These are phyloP conservation scores for Sipha flava DNA, from an alignment of 1,140 invertebrate species.

Conservation along the genomic window DNA sequence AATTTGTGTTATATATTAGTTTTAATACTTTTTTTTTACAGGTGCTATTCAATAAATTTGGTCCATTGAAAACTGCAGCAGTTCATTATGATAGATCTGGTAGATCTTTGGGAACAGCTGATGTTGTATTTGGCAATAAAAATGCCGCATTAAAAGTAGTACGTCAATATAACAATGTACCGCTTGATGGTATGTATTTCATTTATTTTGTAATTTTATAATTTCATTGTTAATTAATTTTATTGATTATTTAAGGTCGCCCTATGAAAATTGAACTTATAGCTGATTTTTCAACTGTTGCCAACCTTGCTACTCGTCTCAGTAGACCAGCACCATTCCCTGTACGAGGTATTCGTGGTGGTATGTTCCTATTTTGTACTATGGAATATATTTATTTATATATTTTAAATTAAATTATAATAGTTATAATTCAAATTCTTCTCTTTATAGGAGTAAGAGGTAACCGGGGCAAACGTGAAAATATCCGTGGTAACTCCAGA, in stretches of 20 bases:
- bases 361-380: neutral
- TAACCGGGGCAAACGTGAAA: neutral
- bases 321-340: neutral
- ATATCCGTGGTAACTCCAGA: neutral
- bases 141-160: conserved; percentile 89
- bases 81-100: conserved; percentile 97
- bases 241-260: conserved; percentile 51
- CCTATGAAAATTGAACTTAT: conserved; percentile 92
- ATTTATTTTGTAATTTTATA: conserved; percentile 23
- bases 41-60: conserved; percentile 96
- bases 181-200: conserved; percentile 68
- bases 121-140: conserved; percentile 88
- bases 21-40: conserved; percentile 44
- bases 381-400: too few relatives aligned
- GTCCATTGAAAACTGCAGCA: conserved; percentile 81
- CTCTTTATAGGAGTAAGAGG: neutral
- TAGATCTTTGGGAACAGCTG: conserved; percentile 88
- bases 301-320: conserved; percentile 37
- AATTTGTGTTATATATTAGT: neutral
- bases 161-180: conserved; percentile 96
- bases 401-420: too few relatives aligned
- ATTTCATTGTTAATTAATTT: neutral
- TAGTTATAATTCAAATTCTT: too few relatives aligned
- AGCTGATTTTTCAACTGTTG: conserved; percentile 55
- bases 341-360: conserved; percentile 3